Conservation (phyloP, 2,888 invertebrate genomes). For the Dryocosmus kuriphilus region DNA sequence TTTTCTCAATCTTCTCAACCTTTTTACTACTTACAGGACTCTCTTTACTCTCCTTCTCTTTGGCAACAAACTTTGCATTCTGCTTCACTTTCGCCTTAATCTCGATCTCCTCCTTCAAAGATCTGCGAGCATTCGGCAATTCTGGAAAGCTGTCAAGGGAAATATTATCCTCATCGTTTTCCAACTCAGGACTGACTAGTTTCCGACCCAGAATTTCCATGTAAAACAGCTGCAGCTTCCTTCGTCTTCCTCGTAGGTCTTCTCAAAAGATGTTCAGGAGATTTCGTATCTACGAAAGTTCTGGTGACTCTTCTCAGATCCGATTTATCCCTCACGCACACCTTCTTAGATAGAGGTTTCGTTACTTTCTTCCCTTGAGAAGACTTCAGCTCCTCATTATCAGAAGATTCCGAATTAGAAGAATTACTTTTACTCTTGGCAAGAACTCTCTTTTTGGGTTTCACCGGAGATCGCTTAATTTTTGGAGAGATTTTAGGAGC, state of each 20-base stretch:
- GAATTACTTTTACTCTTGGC: conserved; percentile 49
- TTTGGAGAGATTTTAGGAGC: conserved; percentile 49
- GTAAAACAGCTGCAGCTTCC: conserved; percentile 86
- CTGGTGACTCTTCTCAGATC: conserved; percentile 74
- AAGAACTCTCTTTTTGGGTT: conserved; percentile 58
- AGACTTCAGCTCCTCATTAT: conserved; percentile 45
- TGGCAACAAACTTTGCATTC: conserved; percentile 41
- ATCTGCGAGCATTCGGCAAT: conserved; percentile 82
- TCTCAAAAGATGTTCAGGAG: conserved; percentile 60
- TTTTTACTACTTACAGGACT: conserved; percentile 56
- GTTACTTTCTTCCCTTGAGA: conserved; percentile 47
- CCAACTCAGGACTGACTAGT: conserved; percentile 82
- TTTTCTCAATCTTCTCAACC: conserved; percentile 52
- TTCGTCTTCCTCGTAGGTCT: conserved; percentile 86
- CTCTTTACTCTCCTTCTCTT: conserved; percentile 60
- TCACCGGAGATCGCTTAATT: conserved; percentile 59
- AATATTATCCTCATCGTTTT: conserved; percentile 81
- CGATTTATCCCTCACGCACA: conserved; percentile 69
- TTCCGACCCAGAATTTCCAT: conserved; percentile 87
- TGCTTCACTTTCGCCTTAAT: conserved; percentile 78
- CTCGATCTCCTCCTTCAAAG: conserved; percentile 81
- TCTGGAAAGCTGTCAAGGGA: conserved; percentile 85
- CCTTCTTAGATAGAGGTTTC: conserved; percentile 64
- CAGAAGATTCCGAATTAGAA: conserved; percentile 57
- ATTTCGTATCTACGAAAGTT: conserved; percentile 64